Evolutionary conservation across 2,797 vertebrate genomes (phyloP).

Genomic region (Gymnoscopelus microlampas): DNA sequence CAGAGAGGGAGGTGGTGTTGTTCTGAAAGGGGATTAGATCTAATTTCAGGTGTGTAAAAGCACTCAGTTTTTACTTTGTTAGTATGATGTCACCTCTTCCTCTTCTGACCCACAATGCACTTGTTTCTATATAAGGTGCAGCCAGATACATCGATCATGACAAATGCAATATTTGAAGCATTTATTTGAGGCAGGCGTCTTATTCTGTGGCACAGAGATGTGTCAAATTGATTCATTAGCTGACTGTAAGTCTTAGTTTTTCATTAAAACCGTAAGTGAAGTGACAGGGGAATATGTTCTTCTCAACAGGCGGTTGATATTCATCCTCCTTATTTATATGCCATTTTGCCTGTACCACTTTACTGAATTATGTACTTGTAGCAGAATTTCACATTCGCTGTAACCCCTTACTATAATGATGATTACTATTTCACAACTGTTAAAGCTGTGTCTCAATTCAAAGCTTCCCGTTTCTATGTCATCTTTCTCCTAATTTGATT

Average conservation of each 20-base stretch:
- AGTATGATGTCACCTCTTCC: slow-evolving; percentile 23
- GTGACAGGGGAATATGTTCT: background rate
- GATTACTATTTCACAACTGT: background rate
- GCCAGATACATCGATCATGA: background rate
- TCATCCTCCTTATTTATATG: background rate
- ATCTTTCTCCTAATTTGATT: slow-evolving; percentile 13
- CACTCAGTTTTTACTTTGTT: slow-evolving; percentile 41
- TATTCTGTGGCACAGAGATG: background rate
- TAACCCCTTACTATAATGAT: background rate
- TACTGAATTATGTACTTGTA: background rate
- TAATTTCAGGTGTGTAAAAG: slow-evolving; percentile 57
- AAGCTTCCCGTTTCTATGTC: slow-evolving; percentile 9
- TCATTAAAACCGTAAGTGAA: background rate
- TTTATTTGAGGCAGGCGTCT: background rate
- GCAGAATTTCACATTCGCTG: background rate
- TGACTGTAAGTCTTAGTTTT: background rate
- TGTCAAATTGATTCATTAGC: slow-evolving; percentile 1
- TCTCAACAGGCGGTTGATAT: background rate
- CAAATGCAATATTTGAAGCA: background rate
- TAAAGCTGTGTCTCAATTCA: slow-evolving; percentile 11
- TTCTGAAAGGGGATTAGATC: slow-evolving; percentile 54
- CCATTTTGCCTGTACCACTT: slow-evolving; percentile 3
- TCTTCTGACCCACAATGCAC: slow-evolving; percentile 9
- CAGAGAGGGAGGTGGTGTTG: slow-evolving; percentile 35
- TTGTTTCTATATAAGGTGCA: background rate